Conservation (phyloP, 2,888 invertebrate species). For the Rhagium mordax region DNA sequence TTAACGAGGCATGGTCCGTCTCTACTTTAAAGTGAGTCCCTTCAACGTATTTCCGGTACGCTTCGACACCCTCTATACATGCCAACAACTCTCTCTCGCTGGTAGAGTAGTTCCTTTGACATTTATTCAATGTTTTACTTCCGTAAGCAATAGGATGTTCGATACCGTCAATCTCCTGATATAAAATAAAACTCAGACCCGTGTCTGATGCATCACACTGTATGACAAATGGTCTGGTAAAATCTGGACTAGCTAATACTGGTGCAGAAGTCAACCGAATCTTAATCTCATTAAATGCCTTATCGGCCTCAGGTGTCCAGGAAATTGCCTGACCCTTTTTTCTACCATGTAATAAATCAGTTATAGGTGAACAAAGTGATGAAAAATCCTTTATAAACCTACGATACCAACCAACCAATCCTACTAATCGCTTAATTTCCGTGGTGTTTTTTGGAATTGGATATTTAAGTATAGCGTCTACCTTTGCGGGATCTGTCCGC, state of each 20-base stretch:
- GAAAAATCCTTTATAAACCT: not conserved
- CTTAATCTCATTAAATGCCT: constrained; percentile 11
- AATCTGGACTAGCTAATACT: constrained; percentile 42
- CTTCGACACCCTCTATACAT: constrained; percentile 40
- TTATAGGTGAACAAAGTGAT: not conserved
- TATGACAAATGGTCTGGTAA: constrained; percentile 30
- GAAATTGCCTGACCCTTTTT: too few relatives aligned
- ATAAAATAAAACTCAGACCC: constrained; percentile 33
- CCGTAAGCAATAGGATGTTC: constrained; percentile 2
- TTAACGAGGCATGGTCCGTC: constrained; percentile 39
- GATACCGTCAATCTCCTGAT: not conserved
- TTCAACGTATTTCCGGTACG: constrained; percentile 52
- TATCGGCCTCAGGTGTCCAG: not conserved
- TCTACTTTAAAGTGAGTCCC: constrained; percentile 48
- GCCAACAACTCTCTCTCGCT: constrained; percentile 46
- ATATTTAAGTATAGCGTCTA: not conserved
- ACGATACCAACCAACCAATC: not conserved
- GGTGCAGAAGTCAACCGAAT: constrained; percentile 34
- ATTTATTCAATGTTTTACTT: constrained; percentile 1
- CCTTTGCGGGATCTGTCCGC: too few relatives aligned
- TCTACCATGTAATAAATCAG: not conserved
- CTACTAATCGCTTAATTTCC: not conserved
- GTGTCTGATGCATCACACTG: constrained; percentile 41
- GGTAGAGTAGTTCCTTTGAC: constrained; percentile 40
- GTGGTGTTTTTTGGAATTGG: not conserved